phyloP scores from a whole-genome alignment of 2,113 vertebrate genomes.

The Tachycineta bicolor region DNA sequence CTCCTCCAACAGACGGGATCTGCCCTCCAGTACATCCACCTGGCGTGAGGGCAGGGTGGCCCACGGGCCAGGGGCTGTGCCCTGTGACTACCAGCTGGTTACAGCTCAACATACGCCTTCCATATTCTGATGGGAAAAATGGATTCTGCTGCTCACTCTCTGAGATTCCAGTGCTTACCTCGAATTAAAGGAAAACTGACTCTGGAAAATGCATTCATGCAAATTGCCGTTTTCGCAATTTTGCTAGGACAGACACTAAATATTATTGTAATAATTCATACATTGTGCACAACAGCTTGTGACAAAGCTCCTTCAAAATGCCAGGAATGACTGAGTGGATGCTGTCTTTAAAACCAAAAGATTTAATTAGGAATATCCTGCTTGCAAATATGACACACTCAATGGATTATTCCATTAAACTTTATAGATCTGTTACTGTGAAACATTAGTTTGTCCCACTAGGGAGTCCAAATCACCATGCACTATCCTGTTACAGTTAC shows the following conservation, averaged over 20 bases:
- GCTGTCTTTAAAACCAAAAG: background rate
- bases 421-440: background rate
- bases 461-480: background rate
- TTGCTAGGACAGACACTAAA: background rate
- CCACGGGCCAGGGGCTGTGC: background rate
- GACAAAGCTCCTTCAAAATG: background rate
- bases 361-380: background rate
- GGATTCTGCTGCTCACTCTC: background rate
- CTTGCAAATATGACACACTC: background rate
- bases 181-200: background rate
- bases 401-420: background rate
- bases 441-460: background rate
- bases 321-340: background rate
- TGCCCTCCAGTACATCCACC: accelerated
- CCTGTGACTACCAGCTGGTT: background rate
- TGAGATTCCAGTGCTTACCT: background rate
- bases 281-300: background rate
- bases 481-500: background rate
- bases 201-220: background rate
- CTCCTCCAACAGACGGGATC: accelerated
- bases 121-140: background rate
- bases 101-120: background rate
- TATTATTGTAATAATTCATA: background rate
- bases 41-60: accelerated
- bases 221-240: background rate